Base-by-base conservation (phyloP, 2,797 vertebrate genomes). In the Myiotriccus ornatus region DNA sequence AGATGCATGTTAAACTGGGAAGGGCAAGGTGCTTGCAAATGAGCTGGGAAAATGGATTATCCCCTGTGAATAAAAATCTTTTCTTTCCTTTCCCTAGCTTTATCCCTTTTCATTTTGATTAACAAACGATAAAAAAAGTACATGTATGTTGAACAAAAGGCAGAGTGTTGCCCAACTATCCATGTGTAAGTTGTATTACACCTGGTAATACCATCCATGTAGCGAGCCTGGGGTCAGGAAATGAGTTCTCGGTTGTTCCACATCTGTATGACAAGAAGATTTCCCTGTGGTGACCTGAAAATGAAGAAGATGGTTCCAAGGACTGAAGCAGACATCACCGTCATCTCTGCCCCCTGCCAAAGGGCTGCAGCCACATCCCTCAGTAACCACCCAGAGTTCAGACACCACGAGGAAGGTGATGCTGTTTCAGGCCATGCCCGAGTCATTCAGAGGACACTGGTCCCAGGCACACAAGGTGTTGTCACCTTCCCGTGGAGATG, bases 301-400 rank as follows among this genome's bases (percentile, higher is more conserved):
- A 52, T 9, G 8, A 67, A 43, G 25, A 67, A 67, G 59, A 25
- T 25, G 8, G 1, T 47, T 53, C 28, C 39, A 68, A 15, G 23
- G 20, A n/a, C 64, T 32, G 44, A 63, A 57, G 87, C 46, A 60
- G 14, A 27, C 16, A 43, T 43, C 6, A 8, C 30, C 43, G 21
- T 24, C 62, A 49, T 34, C 57, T 30, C 49, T 59, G n/a, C 35
- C 75, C 32, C 56, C n/a, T 0, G 1, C 16, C 28, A 22, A 52
- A 69, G 50, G 50, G 41, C 50, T 55, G 39, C 68, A 64, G 63
- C 41, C 49, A 23, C 76, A 34, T 10, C 27, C 52, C 47, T 9
- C 0, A 0, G 2, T 10, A 46, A 6, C 25, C 27, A 6, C 6
- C n/a, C 37, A 6, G 16, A 56, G 16, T 14, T 68, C 56, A 65